Conservation (phyloP, 1,140 invertebrate species). For the Condylostylus longicornis region DNA sequence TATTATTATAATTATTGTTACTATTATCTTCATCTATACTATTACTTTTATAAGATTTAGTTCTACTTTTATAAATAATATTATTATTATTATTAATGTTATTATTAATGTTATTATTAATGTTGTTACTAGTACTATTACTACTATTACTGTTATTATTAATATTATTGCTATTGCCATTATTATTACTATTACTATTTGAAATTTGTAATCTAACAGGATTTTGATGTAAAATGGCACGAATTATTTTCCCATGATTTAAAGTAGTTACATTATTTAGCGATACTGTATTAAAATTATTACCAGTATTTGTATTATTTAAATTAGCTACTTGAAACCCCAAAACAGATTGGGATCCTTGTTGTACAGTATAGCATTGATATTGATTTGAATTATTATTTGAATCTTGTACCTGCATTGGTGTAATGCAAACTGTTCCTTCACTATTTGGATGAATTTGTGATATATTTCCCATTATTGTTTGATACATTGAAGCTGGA, state of each 20-base stretch:
- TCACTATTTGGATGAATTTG: slow-evolving; percentile 57
- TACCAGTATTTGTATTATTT: no score
- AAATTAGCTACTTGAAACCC: no score
- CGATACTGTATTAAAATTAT: no score
- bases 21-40: background rate
- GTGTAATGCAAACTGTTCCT: slow-evolving; percentile 64
- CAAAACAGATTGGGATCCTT: background rate
- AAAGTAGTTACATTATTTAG: no score
- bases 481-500: slow-evolving; percentile 89
- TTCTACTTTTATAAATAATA: background rate
- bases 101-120: slow-evolving; percentile 3
- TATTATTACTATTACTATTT: slow-evolving; percentile 2
- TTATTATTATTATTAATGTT: no score
- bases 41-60: background rate
- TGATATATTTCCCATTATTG: slow-evolving; percentile 85
- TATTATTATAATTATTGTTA: slow-evolving; percentile 4
- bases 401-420: slow-evolving; percentile 56
- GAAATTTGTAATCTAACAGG: background rate
- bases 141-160: slow-evolving; percentile 3
- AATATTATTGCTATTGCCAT: slow-evolving; percentile 5
- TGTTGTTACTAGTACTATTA: slow-evolving; percentile 1
- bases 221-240: background rate
- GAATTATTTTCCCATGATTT: slow-evolving; percentile 1
- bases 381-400: slow-evolving; percentile 8
- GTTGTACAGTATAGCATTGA: slow-evolving; percentile 9